Conservation (phyloP, 2,113 vertebrate genomes). For the Leptosomus discolor region DNA sequence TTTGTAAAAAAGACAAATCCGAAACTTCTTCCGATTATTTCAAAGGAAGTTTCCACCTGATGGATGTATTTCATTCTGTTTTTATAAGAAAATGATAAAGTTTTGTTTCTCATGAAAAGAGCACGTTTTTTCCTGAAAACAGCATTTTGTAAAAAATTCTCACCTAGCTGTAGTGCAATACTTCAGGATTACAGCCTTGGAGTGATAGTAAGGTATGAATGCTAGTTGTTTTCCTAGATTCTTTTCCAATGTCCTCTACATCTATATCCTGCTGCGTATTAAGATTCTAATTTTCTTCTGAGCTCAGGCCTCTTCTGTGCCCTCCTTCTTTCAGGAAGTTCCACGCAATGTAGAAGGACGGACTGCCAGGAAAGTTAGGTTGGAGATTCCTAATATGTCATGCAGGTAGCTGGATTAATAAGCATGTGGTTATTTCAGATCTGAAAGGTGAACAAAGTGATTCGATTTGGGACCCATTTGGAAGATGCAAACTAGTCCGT, state of each 20-base stretch:
- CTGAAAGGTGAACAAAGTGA: not conserved
- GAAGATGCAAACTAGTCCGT: not conserved
- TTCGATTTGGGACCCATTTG: not conserved
- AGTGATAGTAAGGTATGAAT: not conserved
- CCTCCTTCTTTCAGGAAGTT: not conserved
- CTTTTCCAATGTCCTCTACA: not conserved
- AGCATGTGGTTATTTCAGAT: not conserved
- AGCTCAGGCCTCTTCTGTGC: not conserved
- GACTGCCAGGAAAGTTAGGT: not conserved
- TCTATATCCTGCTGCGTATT: not conserved
- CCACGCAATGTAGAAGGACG: not conserved
- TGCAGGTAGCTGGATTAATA: not conserved
- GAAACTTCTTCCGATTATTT: not conserved
- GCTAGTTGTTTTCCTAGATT: not conserved
- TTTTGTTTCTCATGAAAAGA: not conserved
- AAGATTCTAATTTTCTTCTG: not conserved
- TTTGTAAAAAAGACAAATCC: not conserved
- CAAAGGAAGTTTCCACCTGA: not conserved
- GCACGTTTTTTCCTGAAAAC: not conserved
- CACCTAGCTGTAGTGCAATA: not conserved
- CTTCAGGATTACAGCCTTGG: not conserved
- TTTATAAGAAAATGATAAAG: not conserved
- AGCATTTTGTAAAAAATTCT: not conserved
- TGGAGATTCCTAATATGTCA: not conserved
- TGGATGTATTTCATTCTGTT: not conserved